Percentiles rank a stretch among this genome's conserved stretches.
Conservation (phyloP, 2,888 invertebrate genomes). For the Linyphia triangularis region DNA sequence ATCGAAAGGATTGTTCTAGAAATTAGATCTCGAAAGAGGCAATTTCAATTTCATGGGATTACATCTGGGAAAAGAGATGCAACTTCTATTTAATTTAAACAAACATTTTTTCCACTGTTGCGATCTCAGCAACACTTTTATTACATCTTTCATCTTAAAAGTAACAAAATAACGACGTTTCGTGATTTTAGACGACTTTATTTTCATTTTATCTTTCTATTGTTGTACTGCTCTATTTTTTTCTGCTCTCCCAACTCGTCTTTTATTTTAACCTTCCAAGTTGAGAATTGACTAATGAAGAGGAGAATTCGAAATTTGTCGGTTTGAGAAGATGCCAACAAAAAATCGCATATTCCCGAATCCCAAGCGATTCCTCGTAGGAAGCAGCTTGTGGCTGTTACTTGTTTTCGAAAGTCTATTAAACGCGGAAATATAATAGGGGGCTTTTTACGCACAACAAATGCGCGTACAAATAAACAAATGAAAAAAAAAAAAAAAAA, state of each 20-base stretch:
- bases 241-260: neutral
- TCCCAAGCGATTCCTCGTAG: conserved; percentile 27
- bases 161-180: conserved; percentile 46
- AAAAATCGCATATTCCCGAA: neutral
- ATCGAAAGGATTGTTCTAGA: conserved; percentile 32
- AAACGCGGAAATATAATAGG: conserved; percentile 62
- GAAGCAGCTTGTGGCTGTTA: conserved; percentile 48
- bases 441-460: conserved; percentile 15
- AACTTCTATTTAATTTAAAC: conserved; percentile 28
- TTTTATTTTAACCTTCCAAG: conserved; percentile 52
- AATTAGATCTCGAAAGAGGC: conserved; percentile 68
- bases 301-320: conserved; percentile 59
- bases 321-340: conserved; percentile 40
- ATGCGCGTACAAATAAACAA: conserved; percentile 15
- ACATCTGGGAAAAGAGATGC: conserved; percentile 45
- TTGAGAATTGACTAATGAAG: conserved; percentile 70
- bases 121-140: conserved; percentile 4
- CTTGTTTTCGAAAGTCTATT: conserved; percentile 45
- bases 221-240: neutral
- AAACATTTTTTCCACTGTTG: conserved; percentile 10
- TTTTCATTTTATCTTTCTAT: conserved; percentile 36
- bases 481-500: conserved; percentile 19
- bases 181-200: conserved; percentile 51
- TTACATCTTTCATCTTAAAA: conserved; percentile 15
- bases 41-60: conserved; percentile 49